A percentile compares a stretch with the other conserved stretches of the same genome.
Evolutionary conservation across 2,797 vertebrate genomes (phyloP).

Genomic region (Eptatretus atami): DNA sequence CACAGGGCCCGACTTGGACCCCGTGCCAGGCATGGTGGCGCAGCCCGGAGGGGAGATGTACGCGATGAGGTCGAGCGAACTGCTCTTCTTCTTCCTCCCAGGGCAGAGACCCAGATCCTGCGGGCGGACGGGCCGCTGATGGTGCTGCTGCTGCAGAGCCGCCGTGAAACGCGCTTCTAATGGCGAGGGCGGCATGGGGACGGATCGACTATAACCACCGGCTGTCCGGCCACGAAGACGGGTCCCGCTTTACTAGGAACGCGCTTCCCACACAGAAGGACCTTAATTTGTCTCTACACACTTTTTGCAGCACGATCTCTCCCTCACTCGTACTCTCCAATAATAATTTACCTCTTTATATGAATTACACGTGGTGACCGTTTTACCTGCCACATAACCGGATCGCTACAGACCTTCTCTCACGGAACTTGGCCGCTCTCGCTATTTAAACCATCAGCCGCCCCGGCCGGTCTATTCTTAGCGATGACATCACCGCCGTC

Average conservation of each 20-base stretch:
- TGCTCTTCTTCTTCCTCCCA: slow-evolving; percentile 13
- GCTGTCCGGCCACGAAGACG: neutral
- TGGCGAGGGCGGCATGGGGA: slow-evolving; percentile 99
- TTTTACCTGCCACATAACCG: too few species aligned
- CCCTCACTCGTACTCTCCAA: too few species aligned
- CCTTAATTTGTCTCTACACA: neutral
- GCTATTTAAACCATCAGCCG: too few species aligned
- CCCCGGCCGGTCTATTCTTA: too few species aligned
- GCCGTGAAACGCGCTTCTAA: slow-evolving; percentile 97
- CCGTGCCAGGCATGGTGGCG: slow-evolving; percentile 20
- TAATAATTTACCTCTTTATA: too few species aligned
- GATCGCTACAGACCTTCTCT: too few species aligned
- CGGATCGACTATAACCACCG: neutral
- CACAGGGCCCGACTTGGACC: slow-evolving; percentile 53
- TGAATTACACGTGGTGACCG: too few species aligned
- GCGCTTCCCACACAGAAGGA: neutral
- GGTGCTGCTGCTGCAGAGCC: slow-evolving; percentile 26
- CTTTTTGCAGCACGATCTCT: neutral
- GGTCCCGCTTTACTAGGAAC: neutral
- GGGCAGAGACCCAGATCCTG: slow-evolving; percentile 56
- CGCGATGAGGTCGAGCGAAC: slow-evolving; percentile 17
- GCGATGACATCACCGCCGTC: too few species aligned
- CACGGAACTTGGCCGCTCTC: too few species aligned
- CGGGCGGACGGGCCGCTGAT: slow-evolving; percentile 58
- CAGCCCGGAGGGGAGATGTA: neutral